Percentiles rank a stretch among this genome's conserved stretches.
phyloP scores from a whole-genome alignment of 2,113 vertebrate genomes.

The Cyprinodon tularosa region DNA sequence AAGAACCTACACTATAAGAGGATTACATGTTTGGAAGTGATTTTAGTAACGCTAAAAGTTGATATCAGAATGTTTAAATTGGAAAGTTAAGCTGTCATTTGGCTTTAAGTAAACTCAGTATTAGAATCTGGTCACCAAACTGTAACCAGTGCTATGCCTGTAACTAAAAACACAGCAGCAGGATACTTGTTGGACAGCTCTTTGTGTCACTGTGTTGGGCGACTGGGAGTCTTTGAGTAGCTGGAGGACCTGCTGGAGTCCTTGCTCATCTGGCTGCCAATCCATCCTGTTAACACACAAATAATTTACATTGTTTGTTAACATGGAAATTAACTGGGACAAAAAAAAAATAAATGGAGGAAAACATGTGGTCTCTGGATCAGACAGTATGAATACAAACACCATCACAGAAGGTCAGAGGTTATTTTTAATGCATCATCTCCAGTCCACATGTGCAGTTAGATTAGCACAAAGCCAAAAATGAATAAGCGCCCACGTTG shows the following conservation, averaged over 20 bases:
- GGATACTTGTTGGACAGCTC: conserved; percentile 95
- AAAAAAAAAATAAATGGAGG: not conserved
- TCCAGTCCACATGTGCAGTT: conserved; percentile 31
- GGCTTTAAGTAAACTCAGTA: not conserved
- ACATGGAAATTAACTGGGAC: not conserved
- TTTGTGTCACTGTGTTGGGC: conserved; percentile 92
- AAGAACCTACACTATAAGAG: not conserved
- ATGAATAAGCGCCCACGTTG: not conserved
- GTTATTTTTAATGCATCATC: conserved; percentile 60
- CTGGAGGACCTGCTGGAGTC: conserved; percentile 94
- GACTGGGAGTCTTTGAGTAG: conserved; percentile 95
- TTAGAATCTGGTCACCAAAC: not conserved
- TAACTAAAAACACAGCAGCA: conserved; percentile 23
- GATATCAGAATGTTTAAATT: not conserved
- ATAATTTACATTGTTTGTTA: not conserved
- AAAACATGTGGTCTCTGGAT: conserved; percentile 45
- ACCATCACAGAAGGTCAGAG: conserved; percentile 64
- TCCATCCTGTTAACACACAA: conserved; percentile 82
- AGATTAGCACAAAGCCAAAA: not conserved
- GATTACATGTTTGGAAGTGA: not conserved
- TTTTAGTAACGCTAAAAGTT: not conserved
- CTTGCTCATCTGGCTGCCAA: conserved; percentile 96
- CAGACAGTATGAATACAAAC: conserved; percentile 76
- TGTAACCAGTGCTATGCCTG: not conserved
- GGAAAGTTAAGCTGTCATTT: not conserved